Conservation (phyloP, 2,113 vertebrate species). For the Chroicocephalus ridibundus region DNA sequence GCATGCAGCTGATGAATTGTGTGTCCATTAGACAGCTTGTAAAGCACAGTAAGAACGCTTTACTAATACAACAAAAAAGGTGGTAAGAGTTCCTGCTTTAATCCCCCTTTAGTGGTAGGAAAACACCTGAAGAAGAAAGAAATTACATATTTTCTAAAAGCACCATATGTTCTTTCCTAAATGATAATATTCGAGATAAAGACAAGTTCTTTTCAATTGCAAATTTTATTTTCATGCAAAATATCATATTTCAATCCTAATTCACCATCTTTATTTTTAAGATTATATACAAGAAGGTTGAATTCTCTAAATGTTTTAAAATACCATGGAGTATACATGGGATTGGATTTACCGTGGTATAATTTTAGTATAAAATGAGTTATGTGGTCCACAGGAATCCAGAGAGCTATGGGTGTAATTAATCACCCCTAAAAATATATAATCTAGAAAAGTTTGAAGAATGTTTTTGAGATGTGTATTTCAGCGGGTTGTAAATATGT, state of each 20-base stretch:
- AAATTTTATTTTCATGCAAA: neutral
- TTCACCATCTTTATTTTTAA: neutral
- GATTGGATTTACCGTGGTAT: neutral
- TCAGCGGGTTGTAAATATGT: neutral
- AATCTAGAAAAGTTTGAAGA: neutral
- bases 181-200: neutral
- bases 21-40: conserved; percentile 10
- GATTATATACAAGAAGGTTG: neutral
- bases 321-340: neutral
- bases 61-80: conserved; percentile 23
- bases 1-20: neutral
- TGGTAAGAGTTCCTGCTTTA: neutral
- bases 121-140: neutral
- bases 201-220: neutral
- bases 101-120: neutral
- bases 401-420: neutral
- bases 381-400: neutral
- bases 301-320: neutral
- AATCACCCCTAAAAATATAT: neutral
- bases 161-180: neutral
- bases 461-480: neutral
- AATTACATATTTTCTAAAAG: neutral
- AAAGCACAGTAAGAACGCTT: conserved; percentile 23
- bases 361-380: neutral
- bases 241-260: neutral